Conservation (phyloP, 2,113 vertebrate species). For the Maccullochella peelii region DNA sequence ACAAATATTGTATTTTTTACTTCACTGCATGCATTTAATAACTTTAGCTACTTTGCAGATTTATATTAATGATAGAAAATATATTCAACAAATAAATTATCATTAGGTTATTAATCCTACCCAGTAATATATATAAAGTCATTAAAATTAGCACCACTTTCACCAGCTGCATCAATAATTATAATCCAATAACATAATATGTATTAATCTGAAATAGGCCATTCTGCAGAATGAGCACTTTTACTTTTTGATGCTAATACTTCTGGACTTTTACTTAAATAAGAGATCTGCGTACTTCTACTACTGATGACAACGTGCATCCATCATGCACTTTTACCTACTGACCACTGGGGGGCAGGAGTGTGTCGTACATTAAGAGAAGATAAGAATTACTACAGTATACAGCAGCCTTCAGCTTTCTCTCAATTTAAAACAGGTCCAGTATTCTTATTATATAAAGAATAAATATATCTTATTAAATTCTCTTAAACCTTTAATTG, state of each 20-base stretch:
- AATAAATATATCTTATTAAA: neutral
- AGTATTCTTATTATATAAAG: too few relatives aligned
- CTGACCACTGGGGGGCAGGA: conserved; percentile 42
- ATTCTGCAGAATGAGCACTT: neutral
- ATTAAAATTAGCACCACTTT: too few relatives aligned
- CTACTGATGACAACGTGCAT: neutral
- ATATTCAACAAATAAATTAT: neutral
- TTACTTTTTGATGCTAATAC: neutral
- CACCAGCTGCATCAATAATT: too few relatives aligned
- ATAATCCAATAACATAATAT: neutral
- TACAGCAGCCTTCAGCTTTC: neutral
- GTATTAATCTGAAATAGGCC: neutral
- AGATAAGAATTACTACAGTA: rapidly evolving
- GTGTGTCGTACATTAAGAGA: conserved; percentile 6
- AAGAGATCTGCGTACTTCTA: neutral
- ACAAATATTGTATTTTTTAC: neutral
- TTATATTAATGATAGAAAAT: neutral
- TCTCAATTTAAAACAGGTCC: neutral
- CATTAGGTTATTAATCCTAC: too few relatives aligned
- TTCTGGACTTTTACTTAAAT: neutral
- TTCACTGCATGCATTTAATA: too few relatives aligned
- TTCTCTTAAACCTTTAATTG: rapidly evolving
- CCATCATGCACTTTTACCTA: neutral
- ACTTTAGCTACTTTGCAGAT: neutral
- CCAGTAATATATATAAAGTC: too few relatives aligned